phyloP scores from a whole-genome alignment of 2,888 invertebrate genomes.

The Muschampia plurimacula region DNA sequence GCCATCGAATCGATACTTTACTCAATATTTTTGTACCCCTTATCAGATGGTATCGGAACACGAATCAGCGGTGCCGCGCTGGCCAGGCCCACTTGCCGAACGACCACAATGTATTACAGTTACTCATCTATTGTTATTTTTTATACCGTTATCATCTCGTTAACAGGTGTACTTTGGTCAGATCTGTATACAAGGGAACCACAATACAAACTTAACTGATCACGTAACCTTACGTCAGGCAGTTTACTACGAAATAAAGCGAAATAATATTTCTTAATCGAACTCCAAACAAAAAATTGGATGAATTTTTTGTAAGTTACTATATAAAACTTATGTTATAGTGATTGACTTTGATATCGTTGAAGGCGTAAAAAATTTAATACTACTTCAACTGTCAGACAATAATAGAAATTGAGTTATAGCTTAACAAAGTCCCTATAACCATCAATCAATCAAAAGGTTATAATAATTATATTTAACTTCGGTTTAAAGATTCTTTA shows the following conservation, averaged over 20 bases:
- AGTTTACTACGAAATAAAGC: slow-evolving; percentile 30
- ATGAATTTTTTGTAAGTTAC: slow-evolving; percentile 25
- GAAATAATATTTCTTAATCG: slow-evolving; percentile 25
- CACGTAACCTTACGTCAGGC: slow-evolving; percentile 31
- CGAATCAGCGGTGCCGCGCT: slow-evolving; percentile 66
- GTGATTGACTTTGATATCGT: slow-evolving; percentile 19
- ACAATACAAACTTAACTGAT: slow-evolving; percentile 22
- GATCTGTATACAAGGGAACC: slow-evolving; percentile 21
- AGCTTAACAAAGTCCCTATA: neutral
- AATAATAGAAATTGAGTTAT: slow-evolving; percentile 15
- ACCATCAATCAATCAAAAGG: neutral
- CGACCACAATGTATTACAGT: slow-evolving; percentile 64
- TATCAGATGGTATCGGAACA: slow-evolving; percentile 70
- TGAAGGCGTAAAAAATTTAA: slow-evolving; percentile 16
- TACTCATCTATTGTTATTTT: slow-evolving; percentile 68
- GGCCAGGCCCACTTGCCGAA: slow-evolving; percentile 62
- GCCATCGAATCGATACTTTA: slow-evolving; percentile 66
- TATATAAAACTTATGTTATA: slow-evolving; percentile 19
- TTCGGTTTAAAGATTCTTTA: too few relatives aligned
- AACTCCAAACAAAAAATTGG: slow-evolving; percentile 22
- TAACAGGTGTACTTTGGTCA: slow-evolving; percentile 65
- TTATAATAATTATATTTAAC: neutral
- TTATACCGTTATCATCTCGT: slow-evolving; percentile 70
- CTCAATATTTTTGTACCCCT: slow-evolving; percentile 72
- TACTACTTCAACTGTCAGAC: slow-evolving; percentile 13